A percentile compares a stretch with the other conserved stretches of the same genome.
Evolutionary conservation across 2,797 vertebrate species (phyloP).

Genomic region (Lacerta agilis): DNA sequence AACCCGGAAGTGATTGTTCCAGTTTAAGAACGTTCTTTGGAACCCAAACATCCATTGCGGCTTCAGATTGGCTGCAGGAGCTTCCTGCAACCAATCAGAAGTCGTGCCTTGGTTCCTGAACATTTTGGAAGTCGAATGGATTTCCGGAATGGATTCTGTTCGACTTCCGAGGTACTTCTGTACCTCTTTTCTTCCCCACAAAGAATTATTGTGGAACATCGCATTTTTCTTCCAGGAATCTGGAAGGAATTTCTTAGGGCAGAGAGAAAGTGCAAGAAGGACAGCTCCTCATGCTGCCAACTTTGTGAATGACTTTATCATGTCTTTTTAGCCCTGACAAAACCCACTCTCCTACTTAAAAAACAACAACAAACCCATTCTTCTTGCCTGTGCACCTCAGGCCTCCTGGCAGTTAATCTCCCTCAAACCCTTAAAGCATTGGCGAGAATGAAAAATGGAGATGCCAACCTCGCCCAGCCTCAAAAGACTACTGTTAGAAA

Average conservation of each 20-base stretch:
- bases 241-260: background rate
- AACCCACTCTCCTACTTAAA: conserved; percentile 18
- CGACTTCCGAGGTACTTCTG: no score
- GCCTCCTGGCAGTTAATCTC: conserved; percentile 46
- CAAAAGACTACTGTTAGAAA: background rate
- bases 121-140: no score
- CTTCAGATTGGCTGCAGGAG: no score
- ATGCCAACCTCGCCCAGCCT: background rate
- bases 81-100: no score
- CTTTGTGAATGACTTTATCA: conserved; percentile 37
- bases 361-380: conserved; percentile 11
- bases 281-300: background rate
- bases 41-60: no score
- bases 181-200: rapidly evolving
- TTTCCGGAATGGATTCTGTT: rapidly evolving
- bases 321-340: conserved; percentile 46
- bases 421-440: conserved; percentile 40
- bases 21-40: no score
- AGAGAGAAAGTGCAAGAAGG: background rate
- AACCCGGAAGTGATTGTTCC: no score
- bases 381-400: background rate
- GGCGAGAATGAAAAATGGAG: conserved; percentile 23
- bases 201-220: background rate
- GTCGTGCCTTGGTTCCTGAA: no score
- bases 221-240: rapidly evolving